These are phyloP conservation scores for Megalurothrips usitatus DNA, from an alignment of 2,888 invertebrate genomes.

Conservation along the genomic window DNA sequence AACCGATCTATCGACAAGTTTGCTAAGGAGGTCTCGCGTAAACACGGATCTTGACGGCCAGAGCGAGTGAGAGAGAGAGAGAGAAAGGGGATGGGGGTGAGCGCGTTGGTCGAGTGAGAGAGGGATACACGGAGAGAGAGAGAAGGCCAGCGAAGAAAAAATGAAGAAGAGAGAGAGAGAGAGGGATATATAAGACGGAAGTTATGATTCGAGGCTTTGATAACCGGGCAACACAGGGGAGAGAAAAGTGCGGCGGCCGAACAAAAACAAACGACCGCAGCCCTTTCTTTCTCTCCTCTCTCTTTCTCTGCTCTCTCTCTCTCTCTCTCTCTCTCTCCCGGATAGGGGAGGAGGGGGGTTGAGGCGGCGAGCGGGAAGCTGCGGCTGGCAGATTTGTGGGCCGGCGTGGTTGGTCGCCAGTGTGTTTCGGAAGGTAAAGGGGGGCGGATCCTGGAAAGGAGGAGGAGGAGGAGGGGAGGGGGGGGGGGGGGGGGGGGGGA, in stretches of 20 bases:
- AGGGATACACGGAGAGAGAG: neutral
- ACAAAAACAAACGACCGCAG: too few species aligned
- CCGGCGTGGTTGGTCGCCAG: too few species aligned
- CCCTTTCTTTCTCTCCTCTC: too few species aligned
- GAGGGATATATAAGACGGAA: neutral
- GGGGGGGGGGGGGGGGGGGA: neutral
- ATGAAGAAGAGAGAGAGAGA: neutral
- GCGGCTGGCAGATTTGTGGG: too few species aligned
- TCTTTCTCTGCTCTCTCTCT: too few species aligned
- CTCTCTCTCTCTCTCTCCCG: too few species aligned
- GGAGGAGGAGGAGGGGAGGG: neutral
- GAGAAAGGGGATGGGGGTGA: neutral
- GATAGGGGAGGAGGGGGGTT: too few species aligned
- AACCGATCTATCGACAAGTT: slow-evolving; percentile 23
- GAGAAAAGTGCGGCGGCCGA: neutral
- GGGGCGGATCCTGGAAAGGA: neutral
- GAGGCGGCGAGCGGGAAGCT: too few species aligned
- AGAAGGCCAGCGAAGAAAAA: neutral
- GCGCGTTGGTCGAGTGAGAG: neutral
- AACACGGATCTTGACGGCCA: neutral
- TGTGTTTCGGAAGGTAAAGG: too few species aligned
- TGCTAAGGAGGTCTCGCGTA: neutral
- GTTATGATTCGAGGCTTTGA: too few species aligned
- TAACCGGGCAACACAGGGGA: neutral
- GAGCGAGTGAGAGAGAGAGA: neutral